Conservation (phyloP, 2,797 vertebrate species). For the Scleropages formosus region DNA sequence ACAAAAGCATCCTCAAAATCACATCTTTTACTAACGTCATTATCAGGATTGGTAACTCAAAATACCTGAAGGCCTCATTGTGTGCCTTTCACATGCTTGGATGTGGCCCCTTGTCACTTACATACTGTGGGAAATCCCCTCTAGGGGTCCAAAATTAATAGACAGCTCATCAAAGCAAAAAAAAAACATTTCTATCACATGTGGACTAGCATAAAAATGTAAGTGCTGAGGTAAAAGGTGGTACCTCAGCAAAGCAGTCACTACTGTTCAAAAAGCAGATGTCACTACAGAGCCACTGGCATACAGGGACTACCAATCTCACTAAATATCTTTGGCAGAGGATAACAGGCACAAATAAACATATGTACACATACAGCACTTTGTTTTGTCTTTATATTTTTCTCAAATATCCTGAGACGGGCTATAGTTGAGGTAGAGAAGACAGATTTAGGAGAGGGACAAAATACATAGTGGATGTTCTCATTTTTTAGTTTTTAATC, state of each 20-base stretch:
- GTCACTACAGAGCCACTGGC: conserved; percentile 55
- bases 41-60: neutral
- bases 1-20: conserved; percentile 44
- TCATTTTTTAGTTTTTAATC: conserved; percentile 57
- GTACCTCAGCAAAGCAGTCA: conserved; percentile 63
- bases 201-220: conserved; percentile 45
- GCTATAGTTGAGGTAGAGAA: conserved; percentile 57
- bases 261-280: conserved; percentile 72
- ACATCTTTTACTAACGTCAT: neutral
- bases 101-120: neutral
- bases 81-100: neutral
- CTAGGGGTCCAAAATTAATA: conserved; percentile 45
- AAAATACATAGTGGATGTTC: conserved; percentile 3
- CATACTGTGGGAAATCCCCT: conserved; percentile 26
- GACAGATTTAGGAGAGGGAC: conserved; percentile 44
- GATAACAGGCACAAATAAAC: conserved; percentile 74
- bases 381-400: conserved; percentile 55
- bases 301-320: conserved; percentile 62
- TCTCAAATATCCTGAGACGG: conserved; percentile 51
- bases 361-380: conserved; percentile 57
- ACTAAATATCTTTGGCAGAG: conserved; percentile 72
- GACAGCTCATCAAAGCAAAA: conserved; percentile 60
- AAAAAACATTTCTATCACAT: conserved; percentile 55
- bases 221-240: conserved; percentile 60
- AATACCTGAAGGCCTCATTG: neutral